These are phyloP conservation scores for Phalacrocorax aristotelis DNA, from an alignment of 2,113 vertebrate genomes.

Conservation along the genomic window DNA sequence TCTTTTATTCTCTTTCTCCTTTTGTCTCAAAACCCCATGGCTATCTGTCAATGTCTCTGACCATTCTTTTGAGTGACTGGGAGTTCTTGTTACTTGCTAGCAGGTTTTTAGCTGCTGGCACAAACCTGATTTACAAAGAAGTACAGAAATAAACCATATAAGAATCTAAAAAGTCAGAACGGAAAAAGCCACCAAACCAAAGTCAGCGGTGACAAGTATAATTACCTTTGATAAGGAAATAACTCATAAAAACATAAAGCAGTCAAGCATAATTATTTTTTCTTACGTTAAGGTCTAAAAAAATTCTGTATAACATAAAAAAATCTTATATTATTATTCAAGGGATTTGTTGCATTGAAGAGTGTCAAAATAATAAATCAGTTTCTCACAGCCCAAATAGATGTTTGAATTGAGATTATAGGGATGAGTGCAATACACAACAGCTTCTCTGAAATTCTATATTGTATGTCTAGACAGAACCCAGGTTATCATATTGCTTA, in stretches of 20 bases:
- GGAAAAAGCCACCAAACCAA: not conserved
- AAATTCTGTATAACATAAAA: not conserved
- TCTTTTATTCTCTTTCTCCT: not conserved
- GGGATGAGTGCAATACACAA: not conserved
- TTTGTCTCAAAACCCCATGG: not conserved
- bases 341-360: not conserved
- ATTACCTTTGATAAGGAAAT: not conserved
- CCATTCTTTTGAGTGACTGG: not conserved
- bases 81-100: not conserved
- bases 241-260: not conserved
- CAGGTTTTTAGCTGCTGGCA: not conserved
- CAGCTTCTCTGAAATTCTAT: not conserved
- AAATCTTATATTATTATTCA: not conserved
- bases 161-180: not conserved
- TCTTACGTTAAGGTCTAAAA: not conserved
- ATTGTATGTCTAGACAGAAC: not conserved
- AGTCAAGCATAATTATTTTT: not conserved
- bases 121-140: not conserved
- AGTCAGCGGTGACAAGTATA: not conserved
- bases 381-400: not conserved
- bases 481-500: not conserved
- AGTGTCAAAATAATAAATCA: slow-evolving; percentile 35
- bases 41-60: not conserved
- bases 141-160: not conserved
- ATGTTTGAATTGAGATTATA: not conserved